These are phyloP conservation scores for Megalopta genalis DNA, from an alignment of 1,140 invertebrate species.

Conservation along the genomic window DNA sequence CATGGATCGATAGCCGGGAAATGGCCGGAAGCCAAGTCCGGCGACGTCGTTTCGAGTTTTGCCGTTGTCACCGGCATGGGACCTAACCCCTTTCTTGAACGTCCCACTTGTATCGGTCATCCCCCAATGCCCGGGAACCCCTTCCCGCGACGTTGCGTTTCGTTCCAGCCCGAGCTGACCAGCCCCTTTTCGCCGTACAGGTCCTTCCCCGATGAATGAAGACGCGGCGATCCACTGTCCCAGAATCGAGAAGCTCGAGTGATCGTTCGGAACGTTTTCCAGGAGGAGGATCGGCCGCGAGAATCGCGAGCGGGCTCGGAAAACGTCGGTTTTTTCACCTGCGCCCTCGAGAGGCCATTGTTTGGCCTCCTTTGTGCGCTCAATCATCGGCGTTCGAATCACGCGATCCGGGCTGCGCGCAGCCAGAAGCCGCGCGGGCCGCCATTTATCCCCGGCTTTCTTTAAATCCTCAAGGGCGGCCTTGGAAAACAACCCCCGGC, in stretches of 20 bases:
- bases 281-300: background rate
- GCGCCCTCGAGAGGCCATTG: slow-evolving; percentile 10
- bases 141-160: slow-evolving; percentile 28
- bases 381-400: slow-evolving; percentile 31
- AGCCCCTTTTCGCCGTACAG: slow-evolving; percentile 1
- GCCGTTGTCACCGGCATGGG: slow-evolving; percentile 73
- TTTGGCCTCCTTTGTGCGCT: slow-evolving; percentile 31
- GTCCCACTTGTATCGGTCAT: slow-evolving; percentile 68
- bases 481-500: slow-evolving; percentile 39
- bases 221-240: too few relatives aligned
- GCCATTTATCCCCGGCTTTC: slow-evolving; percentile 49
- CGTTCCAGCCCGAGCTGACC: slow-evolving; percentile 1
- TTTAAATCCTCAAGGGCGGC: slow-evolving; percentile 46
- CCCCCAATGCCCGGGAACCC: slow-evolving; percentile 55
- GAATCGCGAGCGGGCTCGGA: background rate
- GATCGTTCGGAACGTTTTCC: too few relatives aligned
- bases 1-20: slow-evolving; percentile 78
- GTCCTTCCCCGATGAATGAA: slow-evolving; percentile 35
- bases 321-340: slow-evolving; percentile 38
- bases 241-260: too few relatives aligned
- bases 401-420: slow-evolving; percentile 17
- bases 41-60: slow-evolving; percentile 79
- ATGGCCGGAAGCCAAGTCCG: slow-evolving; percentile 79
- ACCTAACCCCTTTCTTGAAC: slow-evolving; percentile 71
- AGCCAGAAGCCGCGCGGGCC: slow-evolving; percentile 21